Evolutionary conservation across 1,140 invertebrate species (phyloP), one percentile per base, ranked within the genome.

Genomic region (Ceratosolen fusciceps): DNA sequence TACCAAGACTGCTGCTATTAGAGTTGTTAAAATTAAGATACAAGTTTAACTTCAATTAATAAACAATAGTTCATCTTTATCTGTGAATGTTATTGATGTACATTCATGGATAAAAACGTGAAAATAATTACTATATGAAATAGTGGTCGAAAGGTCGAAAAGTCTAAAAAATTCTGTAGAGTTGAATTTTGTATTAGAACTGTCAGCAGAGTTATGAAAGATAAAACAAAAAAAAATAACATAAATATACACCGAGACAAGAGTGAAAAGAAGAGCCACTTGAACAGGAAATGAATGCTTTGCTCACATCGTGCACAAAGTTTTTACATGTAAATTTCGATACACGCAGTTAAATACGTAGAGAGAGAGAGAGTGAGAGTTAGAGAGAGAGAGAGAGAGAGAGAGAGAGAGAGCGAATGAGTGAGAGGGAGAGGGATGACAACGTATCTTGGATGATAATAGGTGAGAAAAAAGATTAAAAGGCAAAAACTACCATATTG

Each of bases 401-500:
- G n/a, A n/a, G n/a, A n/a, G n/a, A n/a, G n/a, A n/a, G 54, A 56
- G n/a, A 26, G 29, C 4, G 54, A 7, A 58, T 26, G 60, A 29
- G 19, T 52, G 54, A 16, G n/a, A 49, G 4, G 24, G 3, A 52
- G 4, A 1, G 31, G 37, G 1, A 58, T 19, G 8, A 37, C 21
- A 58, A 58, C 0, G 39, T n/a, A 73, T 56, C 5, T 19, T 73
- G 0, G 19, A 24, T 54, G 19, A 12, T 0, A 37, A 62, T 24
- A 19, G 52, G 24, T n/a, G 52, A 1, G 16, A 16, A 24, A 70
- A 71, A 19, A 73, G 56, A 68, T 68, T 39, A 54, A 24, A 49
- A 67, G 14, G 14, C 21, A 75, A 52, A 49, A 83, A 84, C 47
- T 86, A 87, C 86, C 86, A 84, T 87, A 77, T 87, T 85, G 83